Evolutionary conservation across 92 coral and sea anemone genomes (phyloP).

Genomic region (Scolanthus callimorphus): DNA sequence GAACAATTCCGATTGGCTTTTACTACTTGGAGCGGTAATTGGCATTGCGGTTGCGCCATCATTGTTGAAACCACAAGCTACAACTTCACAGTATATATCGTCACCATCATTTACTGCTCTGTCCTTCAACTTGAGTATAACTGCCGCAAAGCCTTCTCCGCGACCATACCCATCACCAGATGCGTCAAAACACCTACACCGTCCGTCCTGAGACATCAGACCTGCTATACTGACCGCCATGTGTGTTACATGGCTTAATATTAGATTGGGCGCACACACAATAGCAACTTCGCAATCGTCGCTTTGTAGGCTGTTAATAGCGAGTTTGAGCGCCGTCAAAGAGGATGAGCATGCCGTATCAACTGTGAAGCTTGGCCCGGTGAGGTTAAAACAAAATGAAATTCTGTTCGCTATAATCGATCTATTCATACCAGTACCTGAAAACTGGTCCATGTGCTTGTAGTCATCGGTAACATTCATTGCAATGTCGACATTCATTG

Average conservation of each 20-base stretch:
- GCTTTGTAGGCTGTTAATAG: constrained; percentile 41
- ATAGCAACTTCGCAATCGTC: constrained; percentile 72
- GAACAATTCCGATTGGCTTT: constrained; percentile 60
- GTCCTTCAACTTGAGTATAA: constrained; percentile 52
- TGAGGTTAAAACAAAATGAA: constrained; percentile 68
- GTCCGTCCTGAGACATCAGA: constrained; percentile 80
- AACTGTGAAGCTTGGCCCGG: constrained; percentile 79
- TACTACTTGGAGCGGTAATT: constrained; percentile 80
- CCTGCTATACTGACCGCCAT: constrained; percentile 68
- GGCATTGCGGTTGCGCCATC: constrained; percentile 87
- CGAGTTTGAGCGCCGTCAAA: constrained; percentile 72
- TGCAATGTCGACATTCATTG: constrained; percentile 62
- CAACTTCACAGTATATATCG: constrained; percentile 62
- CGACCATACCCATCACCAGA: constrained; percentile 94
- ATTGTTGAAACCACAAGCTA: constrained; percentile 82
- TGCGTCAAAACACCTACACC: constrained; percentile 79
- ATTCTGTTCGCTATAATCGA: constrained; percentile 72
- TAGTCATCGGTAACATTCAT: constrained; percentile 22
- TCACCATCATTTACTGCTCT: constrained; percentile 47
- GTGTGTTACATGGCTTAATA: constrained; percentile 36
- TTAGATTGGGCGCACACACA: constrained; percentile 72
- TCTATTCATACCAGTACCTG: constrained; percentile 62
- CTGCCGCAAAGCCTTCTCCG: constrained; percentile 88
- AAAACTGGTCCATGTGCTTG: constrained; percentile 62
- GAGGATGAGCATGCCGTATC: constrained; percentile 92